Evolutionary conservation across 2,888 invertebrate species (phyloP).

Genomic region (Plusia festucae): DNA sequence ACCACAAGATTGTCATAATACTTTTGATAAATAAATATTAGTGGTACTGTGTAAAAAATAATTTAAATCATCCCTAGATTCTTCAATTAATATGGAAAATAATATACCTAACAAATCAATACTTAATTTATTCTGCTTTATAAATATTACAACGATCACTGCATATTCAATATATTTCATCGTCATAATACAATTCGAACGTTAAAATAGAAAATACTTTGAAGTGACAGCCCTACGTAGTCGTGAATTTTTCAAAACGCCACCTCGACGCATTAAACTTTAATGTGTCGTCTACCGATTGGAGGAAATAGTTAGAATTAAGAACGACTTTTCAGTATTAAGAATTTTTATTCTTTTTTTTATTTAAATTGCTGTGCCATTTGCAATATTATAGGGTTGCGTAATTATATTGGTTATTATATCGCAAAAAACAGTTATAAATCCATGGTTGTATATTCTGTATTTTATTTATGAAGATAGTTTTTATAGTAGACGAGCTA

Average conservation of each 20-base stretch:
- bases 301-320: conserved; percentile 53
- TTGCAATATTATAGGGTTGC: conserved; percentile 1
- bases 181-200: neutral
- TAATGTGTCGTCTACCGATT: conserved; percentile 49
- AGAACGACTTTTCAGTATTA: conserved; percentile 32
- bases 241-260: conserved; percentile 68
- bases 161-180: neutral
- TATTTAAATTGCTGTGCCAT: conserved; percentile 12
- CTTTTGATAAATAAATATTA: no score
- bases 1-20: no score
- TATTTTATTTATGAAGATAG: no score
- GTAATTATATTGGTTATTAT: no score
- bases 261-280: conserved; percentile 58
- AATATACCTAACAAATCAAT: neutral
- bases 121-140: neutral
- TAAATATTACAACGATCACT: neutral
- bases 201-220: neutral
- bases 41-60: no score
- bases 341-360: conserved; percentile 10
- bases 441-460: no score
- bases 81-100: no score
- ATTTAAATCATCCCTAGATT: no score
- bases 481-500: no score
- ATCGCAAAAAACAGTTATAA: no score
- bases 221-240: conserved; percentile 34